These are phyloP conservation scores for Eristalis pertinax DNA, from an alignment of 2,888 invertebrate species.

Conservation along the genomic window DNA sequence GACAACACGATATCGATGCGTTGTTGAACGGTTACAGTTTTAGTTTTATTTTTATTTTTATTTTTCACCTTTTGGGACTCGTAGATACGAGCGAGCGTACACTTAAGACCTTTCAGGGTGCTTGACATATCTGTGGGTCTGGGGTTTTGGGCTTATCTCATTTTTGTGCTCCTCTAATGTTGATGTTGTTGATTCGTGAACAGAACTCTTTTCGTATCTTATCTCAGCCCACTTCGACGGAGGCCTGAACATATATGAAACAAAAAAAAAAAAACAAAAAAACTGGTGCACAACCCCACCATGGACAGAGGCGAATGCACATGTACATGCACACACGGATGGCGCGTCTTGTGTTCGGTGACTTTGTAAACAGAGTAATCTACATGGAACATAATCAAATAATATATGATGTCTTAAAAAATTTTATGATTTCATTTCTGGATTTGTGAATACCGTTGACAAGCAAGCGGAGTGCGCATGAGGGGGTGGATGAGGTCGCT, in stretches of 20 bases:
- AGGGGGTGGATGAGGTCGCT: conserved; percentile 1
- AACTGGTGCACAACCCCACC: conserved; percentile 50
- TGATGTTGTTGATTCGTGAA: conserved; percentile 26
- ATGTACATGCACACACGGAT: not conserved
- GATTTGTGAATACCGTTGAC: conserved; percentile 18
- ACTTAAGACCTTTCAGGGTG: conserved; percentile 17
- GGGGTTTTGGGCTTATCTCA: conserved; percentile 38
- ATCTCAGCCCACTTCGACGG: conserved; percentile 42
- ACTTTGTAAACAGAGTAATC: conserved; percentile 66
- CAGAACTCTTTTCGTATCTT: conserved; percentile 64
- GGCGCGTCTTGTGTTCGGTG: conserved; percentile 36
- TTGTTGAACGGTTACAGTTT: conserved; percentile 31
- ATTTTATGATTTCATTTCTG: conserved; percentile 15
- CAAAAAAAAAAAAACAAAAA: conserved; percentile 6
- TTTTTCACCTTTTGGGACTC: conserved; percentile 14
- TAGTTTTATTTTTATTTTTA: conserved; percentile 28
- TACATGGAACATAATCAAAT: conserved; percentile 56
- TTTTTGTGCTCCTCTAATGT: not conserved
- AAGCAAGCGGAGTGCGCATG: not conserved
- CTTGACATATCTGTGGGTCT: conserved; percentile 31
- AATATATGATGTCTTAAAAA: conserved; percentile 46
- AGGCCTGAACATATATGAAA: conserved; percentile 66
- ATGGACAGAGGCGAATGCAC: not conserved
- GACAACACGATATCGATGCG: conserved; percentile 3
- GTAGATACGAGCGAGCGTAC: conserved; percentile 9